Evolutionary conservation across 2,113 vertebrate species (phyloP), one percentile per base, ranked within the genome.

Genomic region (Triplophysa siluroides): DNA sequence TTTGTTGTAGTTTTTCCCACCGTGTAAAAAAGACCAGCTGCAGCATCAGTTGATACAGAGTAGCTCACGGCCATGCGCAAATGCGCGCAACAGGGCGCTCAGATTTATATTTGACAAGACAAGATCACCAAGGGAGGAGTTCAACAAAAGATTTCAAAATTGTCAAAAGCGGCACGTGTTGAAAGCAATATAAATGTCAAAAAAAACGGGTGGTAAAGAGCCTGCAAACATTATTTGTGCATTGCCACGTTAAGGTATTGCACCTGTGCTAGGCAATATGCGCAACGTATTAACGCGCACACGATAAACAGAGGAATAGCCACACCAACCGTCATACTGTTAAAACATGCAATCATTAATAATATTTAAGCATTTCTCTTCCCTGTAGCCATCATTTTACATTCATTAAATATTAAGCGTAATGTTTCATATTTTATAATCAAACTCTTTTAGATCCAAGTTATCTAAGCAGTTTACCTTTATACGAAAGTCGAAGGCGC

Each of bases 401-500:
- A 52, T 21, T 41, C 12, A 38, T 70, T 19, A 29, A 50, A 29
- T 16, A 0, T 24, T 24, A 38, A 9, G 2, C 50, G 33, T 72
- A 38, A 4, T 8, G 69, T 56, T 56, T 2, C 45, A 11, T 54
- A 9, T 14, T 21, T 21, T 7, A 58, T 58, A 10, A 4, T 74
- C 16, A 56, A 50, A 38, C 74, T 4, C 14, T 29, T 45, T 14
- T 9, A 69, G 9, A 61, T 65, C 76, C 19, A 68, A 1, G 14
- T 43, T 13, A 43, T 60, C 2, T 26, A 16, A 29, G 16, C 11
- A 21, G 7, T 29, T 79, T 85, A 88, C 87, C 87, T 86, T 86
- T 85, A 62, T 85, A 84, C 23, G 86, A 85, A 18, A 87, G 84
- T 19, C 87, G 86, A 66, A 88, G 87, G 29, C 87, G 87, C 19